Evolutionary conservation across 2,888 invertebrate species (phyloP).

Genomic region (Luffia ferchaultella): DNA sequence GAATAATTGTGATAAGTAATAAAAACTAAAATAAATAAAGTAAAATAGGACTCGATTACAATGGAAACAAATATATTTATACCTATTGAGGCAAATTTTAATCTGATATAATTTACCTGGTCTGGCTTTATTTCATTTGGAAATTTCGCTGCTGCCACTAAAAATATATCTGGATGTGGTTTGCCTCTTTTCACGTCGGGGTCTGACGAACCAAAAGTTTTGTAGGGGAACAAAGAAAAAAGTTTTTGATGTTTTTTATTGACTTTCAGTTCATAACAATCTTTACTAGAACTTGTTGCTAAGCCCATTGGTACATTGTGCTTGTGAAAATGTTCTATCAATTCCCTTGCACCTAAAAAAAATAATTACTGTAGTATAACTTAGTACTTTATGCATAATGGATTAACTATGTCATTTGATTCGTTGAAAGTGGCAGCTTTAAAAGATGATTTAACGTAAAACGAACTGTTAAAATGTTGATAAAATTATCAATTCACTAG

Average conservation of each 20-base stretch:
- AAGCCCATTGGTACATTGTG: constrained; percentile 82
- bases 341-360: constrained; percentile 74
- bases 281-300: constrained; percentile 83
- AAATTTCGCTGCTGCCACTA: constrained; percentile 79
- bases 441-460: too few species aligned
- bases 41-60: too few species aligned
- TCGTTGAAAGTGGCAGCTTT: too few species aligned
- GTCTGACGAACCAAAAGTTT: constrained; percentile 84
- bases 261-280: constrained; percentile 77
- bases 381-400: too few species aligned
- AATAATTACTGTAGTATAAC: too few species aligned
- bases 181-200: constrained; percentile 86
- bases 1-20: too few species aligned
- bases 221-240: constrained; percentile 73
- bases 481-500: too few species aligned
- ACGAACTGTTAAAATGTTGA: too few species aligned
- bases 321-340: constrained; percentile 78
- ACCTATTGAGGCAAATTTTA: neutral
- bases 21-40: too few species aligned
- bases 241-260: constrained; percentile 70
- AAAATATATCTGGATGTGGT: constrained; percentile 88
- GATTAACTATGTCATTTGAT: too few species aligned
- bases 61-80: neutral
- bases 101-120: constrained; percentile 36
- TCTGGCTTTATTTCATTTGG: constrained; percentile 67